A percentile compares a stretch with the other conserved stretches of the same genome.
These are phyloP conservation scores for Caenorhabditis sulstoni DNA, from an alignment of 2,888 invertebrate species.

Conservation along the genomic window DNA sequence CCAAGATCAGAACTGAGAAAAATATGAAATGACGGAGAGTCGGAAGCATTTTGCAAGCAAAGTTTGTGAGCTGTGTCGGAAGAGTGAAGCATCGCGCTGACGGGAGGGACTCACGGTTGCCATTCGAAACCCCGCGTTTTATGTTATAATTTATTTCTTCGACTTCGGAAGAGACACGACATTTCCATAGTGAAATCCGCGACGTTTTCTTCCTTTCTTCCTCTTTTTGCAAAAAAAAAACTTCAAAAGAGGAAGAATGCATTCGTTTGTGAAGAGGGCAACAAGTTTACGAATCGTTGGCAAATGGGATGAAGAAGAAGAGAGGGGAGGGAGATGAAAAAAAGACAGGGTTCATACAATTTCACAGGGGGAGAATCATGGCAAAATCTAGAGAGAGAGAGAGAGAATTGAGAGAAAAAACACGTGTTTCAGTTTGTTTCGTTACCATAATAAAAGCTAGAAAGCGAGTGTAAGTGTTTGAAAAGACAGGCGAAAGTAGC, in stretches of 20 bases:
- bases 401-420: slow-evolving; percentile 3
- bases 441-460: slow-evolving; percentile 20
- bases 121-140: slow-evolving; percentile 24
- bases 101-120: slow-evolving; percentile 19
- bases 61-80: neutral
- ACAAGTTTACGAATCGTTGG: slow-evolving; percentile 50
- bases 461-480: slow-evolving; percentile 31
- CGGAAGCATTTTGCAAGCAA: neutral
- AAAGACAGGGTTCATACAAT: slow-evolving; percentile 44
- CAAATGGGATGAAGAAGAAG: neutral
- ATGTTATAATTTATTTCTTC: slow-evolving; percentile 40
- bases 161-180: slow-evolving; percentile 24
- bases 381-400: neutral
- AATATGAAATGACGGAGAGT: neutral
- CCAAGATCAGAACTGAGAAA: neutral
- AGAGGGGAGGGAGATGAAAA: too few relatives aligned
- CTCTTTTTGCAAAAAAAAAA: slow-evolving; percentile 4
- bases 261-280: neutral
- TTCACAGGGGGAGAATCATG: slow-evolving; percentile 2
- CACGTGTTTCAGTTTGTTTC: slow-evolving; percentile 42
- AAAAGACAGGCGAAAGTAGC: neutral
- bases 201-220: neutral
- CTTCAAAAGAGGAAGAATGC: neutral
- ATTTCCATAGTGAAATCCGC: slow-evolving; percentile 52
- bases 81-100: neutral